Evolutionary conservation across 2,888 invertebrate genomes (phyloP).

Genomic region (Myathropa florea): DNA sequence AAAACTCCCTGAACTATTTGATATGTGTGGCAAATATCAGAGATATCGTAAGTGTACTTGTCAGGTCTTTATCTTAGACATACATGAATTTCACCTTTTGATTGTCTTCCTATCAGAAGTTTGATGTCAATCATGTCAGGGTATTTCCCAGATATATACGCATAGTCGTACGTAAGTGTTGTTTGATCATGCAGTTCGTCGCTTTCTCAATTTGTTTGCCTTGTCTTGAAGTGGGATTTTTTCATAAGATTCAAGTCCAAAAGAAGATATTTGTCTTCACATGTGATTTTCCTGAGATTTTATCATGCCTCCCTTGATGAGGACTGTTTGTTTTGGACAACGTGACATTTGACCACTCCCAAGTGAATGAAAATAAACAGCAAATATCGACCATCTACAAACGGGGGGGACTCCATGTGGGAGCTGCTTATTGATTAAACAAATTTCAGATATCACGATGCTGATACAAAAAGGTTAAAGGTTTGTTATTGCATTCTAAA

Average conservation of each 20-base stretch:
- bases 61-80: background rate
- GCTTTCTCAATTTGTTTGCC: background rate
- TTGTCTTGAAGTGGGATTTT: background rate
- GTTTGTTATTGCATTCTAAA: slow-evolving; percentile 18
- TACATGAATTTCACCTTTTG: background rate
- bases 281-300: no score
- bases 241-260: background rate
- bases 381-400: no score
- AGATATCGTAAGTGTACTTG: background rate
- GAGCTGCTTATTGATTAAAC: slow-evolving; percentile 39
- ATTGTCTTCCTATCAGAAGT: background rate
- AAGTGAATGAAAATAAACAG: no score
- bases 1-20: no score
- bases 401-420: no score
- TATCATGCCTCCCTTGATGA: no score
- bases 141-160: background rate
- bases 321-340: no score
- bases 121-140: background rate
- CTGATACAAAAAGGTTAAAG: slow-evolving; percentile 15
- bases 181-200: background rate
- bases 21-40: background rate
- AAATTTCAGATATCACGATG: background rate
- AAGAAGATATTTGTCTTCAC: background rate
- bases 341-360: no score
- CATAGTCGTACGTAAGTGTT: background rate